These are phyloP conservation scores for Micrastur ruficollis DNA, from an alignment of 2,797 vertebrate genomes.

Conservation along the genomic window DNA sequence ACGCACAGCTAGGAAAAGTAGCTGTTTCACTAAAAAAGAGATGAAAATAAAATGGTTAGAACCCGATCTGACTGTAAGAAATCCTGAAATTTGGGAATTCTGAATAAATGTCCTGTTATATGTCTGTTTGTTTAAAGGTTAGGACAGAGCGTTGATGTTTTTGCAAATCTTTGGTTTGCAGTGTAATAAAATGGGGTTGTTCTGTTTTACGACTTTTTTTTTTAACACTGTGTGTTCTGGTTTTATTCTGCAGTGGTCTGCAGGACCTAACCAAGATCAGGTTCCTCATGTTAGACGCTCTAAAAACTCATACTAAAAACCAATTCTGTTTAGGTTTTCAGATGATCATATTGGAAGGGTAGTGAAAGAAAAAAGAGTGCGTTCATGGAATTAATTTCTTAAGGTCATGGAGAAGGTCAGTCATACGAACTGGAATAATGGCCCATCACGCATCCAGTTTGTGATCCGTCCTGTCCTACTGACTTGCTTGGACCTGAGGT, in stretches of 20 bases:
- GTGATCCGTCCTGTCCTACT: background rate
- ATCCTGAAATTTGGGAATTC: background rate
- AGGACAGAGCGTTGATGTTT: background rate
- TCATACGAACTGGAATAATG: background rate
- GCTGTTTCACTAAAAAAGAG: background rate
- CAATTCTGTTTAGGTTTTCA: background rate
- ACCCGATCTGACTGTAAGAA: background rate
- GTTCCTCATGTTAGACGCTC: background rate
- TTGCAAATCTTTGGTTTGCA: background rate
- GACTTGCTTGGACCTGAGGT: background rate
- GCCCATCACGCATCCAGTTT: background rate
- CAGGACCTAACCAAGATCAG: background rate
- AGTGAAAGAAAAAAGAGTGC: background rate
- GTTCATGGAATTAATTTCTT: background rate
- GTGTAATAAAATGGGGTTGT: background rate
- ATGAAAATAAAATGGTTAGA: background rate
- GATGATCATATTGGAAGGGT: background rate
- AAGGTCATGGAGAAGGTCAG: background rate
- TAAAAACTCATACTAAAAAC: background rate
- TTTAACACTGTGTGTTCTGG: background rate
- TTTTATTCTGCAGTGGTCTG: background rate
- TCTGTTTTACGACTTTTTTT: background rate
- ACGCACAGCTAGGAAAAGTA: background rate
- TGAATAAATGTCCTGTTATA: background rate
- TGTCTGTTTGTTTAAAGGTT: background rate